Base-by-base conservation (phyloP, 2,888 invertebrate species). In the Proisotoma minuta region DNA sequence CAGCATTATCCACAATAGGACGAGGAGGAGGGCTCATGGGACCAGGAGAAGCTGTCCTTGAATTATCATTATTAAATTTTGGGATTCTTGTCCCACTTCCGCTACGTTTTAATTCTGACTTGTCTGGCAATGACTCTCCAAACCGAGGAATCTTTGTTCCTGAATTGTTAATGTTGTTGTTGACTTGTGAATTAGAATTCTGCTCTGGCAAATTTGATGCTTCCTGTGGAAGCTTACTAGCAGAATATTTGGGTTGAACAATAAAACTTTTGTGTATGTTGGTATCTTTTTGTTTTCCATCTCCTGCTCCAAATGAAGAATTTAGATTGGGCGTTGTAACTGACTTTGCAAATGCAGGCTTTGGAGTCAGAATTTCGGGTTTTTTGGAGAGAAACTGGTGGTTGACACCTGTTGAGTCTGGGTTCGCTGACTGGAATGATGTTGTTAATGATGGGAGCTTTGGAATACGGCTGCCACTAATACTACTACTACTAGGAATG, bases 41-140 rank as follows among this genome's bases (percentile, higher is more conserved):
- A 4, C 5, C 15, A 18, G 34, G 34, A 34, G 34, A 34, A 15
- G 43, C 43, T 5, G 43, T 43, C 15, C 43, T 15, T 4, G 18
- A 8, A 62, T 57, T 58, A 29, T 58, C 4, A 24, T 20, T 34
- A 18, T 22, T 63, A 23, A 60, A 64, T 50, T 64, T 69, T 2
- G 72, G 66, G 49, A 66, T 69, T 24, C 65, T 59, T 29, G 68
- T 69, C 15, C 66, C 63, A 54, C 65, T 59, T 22, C 54, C 58
- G 24, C 49, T 56, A 12, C 60, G 48, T 34, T 49, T 57, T 10
- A 50, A 22, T 20, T 56, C 40, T 54, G 50, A 51, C 8, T 60
- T 53, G 15, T 34, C n/a, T 23, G 49, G 56, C 2, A 48, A 47
- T 28, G 23, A 29, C 5, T 24, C 27, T 5, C 49, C 58, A 2